These are phyloP conservation scores for Spodoptera frugiperda DNA, from an alignment of 1,140 invertebrate species.

Conservation along the genomic window DNA sequence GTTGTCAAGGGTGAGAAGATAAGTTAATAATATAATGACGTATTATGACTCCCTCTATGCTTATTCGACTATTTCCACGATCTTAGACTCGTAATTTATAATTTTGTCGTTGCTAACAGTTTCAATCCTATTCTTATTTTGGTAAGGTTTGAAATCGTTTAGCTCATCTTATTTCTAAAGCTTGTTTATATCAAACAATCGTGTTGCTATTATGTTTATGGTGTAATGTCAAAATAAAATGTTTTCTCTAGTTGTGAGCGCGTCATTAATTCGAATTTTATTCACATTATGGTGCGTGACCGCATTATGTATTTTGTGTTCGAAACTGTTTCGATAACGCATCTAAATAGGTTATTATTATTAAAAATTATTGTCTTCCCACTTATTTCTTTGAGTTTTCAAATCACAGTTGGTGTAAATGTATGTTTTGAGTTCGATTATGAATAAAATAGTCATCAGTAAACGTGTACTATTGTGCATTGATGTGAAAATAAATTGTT, in stretches of 20 bases:
- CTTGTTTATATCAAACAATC: slow-evolving; percentile 63
- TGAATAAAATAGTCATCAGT: background rate
- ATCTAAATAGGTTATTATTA: slow-evolving; percentile 58
- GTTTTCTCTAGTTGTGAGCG: slow-evolving; percentile 65
- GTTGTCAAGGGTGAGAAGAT: slow-evolving; percentile 84
- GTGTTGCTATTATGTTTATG: slow-evolving; percentile 72
- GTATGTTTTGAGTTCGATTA: slow-evolving; percentile 7
- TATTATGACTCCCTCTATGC: slow-evolving; percentile 74
- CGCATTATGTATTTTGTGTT: slow-evolving; percentile 55
- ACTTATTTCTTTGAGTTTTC: slow-evolving; percentile 7
- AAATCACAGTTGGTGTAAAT: background rate
- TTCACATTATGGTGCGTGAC: slow-evolving; percentile 66
- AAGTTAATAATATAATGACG: slow-evolving; percentile 85
- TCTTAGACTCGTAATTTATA: slow-evolving; percentile 62
- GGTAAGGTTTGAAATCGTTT: slow-evolving; percentile 56
- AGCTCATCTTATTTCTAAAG: slow-evolving; percentile 19
- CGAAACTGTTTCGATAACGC: slow-evolving; percentile 58
- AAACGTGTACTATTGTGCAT: background rate
- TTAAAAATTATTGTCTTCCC: slow-evolving; percentile 36
- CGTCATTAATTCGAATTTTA: slow-evolving; percentile 72
- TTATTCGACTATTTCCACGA: slow-evolving; percentile 67
- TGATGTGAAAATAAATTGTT: too few relatives aligned
- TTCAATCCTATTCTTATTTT: slow-evolving; percentile 27
- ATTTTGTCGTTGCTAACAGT: slow-evolving; percentile 36
- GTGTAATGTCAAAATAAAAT: slow-evolving; percentile 78